A percentile compares a stretch with the other conserved stretches of the same genome.
These are phyloP conservation scores for Drosophila mimetica DNA, from an alignment of 2,888 invertebrate species.

Conservation along the genomic window DNA sequence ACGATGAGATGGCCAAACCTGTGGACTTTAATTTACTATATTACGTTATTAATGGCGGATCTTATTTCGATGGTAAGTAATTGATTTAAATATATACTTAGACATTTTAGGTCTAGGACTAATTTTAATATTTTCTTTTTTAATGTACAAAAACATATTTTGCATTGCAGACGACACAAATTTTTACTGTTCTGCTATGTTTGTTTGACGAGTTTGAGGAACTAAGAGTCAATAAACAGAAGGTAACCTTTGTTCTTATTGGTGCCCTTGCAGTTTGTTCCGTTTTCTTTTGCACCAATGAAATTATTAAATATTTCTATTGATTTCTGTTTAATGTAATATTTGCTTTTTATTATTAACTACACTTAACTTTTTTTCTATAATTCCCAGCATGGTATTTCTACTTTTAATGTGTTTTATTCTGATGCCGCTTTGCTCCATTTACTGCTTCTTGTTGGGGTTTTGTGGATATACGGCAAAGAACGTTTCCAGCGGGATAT, in stretches of 20 bases:
- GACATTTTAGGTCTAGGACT: too few relatives aligned
- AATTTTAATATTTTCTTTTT: too few relatives aligned
- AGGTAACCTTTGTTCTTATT: constrained; percentile 60
- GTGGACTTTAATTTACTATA: constrained; percentile 91
- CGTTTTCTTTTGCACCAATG: constrained; percentile 75
- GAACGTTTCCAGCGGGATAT: background rate
- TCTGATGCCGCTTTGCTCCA: constrained; percentile 69
- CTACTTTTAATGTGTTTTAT: constrained; percentile 57
- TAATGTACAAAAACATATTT: too few relatives aligned
- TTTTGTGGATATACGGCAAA: constrained; percentile 90
- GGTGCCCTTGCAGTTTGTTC: constrained; percentile 62
- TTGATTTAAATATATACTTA: background rate
- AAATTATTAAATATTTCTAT: constrained; percentile 64
- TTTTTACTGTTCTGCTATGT: constrained; percentile 73
- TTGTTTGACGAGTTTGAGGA: constrained; percentile 82
- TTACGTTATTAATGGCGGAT: constrained; percentile 90
- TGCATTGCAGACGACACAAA: constrained; percentile 67
- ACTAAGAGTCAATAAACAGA: constrained; percentile 61
- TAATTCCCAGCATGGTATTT: constrained; percentile 70
- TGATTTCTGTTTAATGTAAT: too few relatives aligned
- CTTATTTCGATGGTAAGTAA: constrained; percentile 87
- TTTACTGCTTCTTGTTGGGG: constrained; percentile 90
- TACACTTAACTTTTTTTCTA: too few relatives aligned
- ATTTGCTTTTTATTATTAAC: too few relatives aligned
- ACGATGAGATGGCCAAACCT: constrained; percentile 86